Conservation (phyloP, 2,113 vertebrate species). For the Crotalus viridis region DNA sequence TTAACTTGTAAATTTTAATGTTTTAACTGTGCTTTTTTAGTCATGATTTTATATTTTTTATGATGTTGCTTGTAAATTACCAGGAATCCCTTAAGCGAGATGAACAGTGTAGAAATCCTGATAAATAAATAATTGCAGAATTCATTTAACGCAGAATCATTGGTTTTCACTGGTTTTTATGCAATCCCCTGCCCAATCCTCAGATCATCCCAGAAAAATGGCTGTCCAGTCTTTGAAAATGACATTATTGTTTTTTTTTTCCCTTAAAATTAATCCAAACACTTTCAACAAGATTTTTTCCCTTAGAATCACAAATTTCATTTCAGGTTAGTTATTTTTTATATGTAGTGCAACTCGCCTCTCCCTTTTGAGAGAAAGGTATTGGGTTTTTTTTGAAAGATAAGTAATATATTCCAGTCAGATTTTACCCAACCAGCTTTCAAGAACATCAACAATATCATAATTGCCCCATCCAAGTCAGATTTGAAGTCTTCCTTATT, state of each 20-base stretch:
- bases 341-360: background rate
- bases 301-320: background rate
- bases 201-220: background rate
- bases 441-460: background rate
- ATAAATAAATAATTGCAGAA: background rate
- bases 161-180: background rate
- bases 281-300: background rate
- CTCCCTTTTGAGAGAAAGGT: background rate
- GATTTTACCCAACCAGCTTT: background rate
- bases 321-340: background rate
- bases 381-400: background rate
- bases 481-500: background rate
- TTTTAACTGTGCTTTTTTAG: no score
- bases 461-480: background rate
- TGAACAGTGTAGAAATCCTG: no score
- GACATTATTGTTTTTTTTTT: background rate
- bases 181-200: background rate
- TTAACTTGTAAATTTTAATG: no score
- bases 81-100: no score
- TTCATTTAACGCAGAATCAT: background rate
- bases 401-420: background rate
- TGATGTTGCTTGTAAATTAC: no score
- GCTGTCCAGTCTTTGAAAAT: background rate
- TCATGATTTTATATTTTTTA: no score
- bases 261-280: background rate